These are phyloP conservation scores for Chlorops oryzae DNA, from an alignment of 1,140 invertebrate genomes.

Conservation along the genomic window DNA sequence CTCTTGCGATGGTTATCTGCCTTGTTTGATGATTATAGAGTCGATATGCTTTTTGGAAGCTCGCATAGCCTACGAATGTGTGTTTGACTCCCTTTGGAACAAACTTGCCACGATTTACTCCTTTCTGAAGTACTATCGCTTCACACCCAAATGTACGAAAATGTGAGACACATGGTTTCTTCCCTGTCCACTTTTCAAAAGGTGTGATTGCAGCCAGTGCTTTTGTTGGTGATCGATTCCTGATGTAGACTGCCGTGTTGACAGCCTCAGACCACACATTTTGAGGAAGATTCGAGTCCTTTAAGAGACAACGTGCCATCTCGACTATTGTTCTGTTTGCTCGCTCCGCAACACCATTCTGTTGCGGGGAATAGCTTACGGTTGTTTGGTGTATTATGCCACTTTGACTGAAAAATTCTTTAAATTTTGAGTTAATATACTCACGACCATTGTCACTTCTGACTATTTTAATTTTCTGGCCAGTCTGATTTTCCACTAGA, in stretches of 20 bases:
- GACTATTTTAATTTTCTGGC: slow-evolving; percentile 33
- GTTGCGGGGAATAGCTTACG: slow-evolving; percentile 42
- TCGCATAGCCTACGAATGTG: slow-evolving; percentile 10
- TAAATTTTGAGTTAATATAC: slow-evolving; percentile 28
- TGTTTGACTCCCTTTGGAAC: slow-evolving; percentile 7
- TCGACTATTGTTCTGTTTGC: slow-evolving; percentile 21
- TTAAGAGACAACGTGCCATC: slow-evolving; percentile 32
- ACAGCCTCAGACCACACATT: slow-evolving; percentile 50
- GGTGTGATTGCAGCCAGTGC: slow-evolving; percentile 3
- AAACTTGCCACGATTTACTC: slow-evolving; percentile 27
- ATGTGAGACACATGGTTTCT: slow-evolving; percentile 31
- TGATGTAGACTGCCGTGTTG: slow-evolving; percentile 24
- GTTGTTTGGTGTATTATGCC: slow-evolving; percentile 45
- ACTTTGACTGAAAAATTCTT: slow-evolving; percentile 18
- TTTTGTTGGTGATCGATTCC: slow-evolving; percentile 15
- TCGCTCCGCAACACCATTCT: slow-evolving; percentile 47
- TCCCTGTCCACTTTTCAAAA: slow-evolving; percentile 7
- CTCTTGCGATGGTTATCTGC: slow-evolving; percentile 5
- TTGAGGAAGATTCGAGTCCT: slow-evolving; percentile 25
- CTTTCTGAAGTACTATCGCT: slow-evolving; percentile 36
- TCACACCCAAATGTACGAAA: slow-evolving; percentile 36
- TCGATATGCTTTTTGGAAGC: slow-evolving; percentile 7
- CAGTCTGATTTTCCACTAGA: slow-evolving; percentile 23
- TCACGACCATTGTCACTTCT: slow-evolving; percentile 46
- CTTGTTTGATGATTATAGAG: slow-evolving; percentile 4